Evolutionary conservation across 2,797 vertebrate species (phyloP).

Genomic region (Leptodactylus fallax): DNA sequence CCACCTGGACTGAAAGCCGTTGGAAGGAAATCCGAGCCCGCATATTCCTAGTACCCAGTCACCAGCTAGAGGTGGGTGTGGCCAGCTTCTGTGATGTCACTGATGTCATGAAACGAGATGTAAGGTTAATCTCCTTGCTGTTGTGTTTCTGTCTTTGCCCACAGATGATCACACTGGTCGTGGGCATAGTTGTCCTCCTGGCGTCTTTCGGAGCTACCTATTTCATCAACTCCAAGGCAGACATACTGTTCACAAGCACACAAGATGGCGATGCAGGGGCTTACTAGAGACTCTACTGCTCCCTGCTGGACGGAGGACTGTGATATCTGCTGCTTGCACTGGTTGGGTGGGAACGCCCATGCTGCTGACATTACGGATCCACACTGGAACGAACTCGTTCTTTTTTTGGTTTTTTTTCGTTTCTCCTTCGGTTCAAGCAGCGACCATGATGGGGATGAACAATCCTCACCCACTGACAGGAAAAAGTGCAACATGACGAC

Average conservation of each 20-base stretch:
- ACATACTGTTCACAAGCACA: conserved; percentile 84
- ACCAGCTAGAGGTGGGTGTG: conserved; percentile 85
- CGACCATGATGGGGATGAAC: background rate
- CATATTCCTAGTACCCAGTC: conserved; percentile 91
- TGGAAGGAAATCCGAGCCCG: conserved; percentile 90
- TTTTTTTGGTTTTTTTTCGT: background rate
- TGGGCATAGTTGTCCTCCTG: conserved; percentile 82
- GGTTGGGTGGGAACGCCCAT: conserved; percentile 15
- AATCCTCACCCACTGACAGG: background rate
- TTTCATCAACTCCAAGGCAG: conserved; percentile 88
- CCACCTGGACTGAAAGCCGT: conserved; percentile 94
- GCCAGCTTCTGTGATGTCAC: background rate
- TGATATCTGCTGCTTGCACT: conserved; percentile 31
- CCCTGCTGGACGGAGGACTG: conserved; percentile 23
- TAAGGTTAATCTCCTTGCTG: background rate
- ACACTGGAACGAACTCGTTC: conserved; percentile 50
- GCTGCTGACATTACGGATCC: conserved; percentile 35
- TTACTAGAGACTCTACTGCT: conserved; percentile 78
- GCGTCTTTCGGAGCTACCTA: conserved; percentile 86
- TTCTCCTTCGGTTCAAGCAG: background rate
- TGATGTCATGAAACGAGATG: too few species aligned
- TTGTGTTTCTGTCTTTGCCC: background rate
- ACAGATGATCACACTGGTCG: conserved; percentile 87
- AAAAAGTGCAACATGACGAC: background rate
- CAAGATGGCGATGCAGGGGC: conserved; percentile 81